Evolutionary conservation across 2,113 vertebrate species (phyloP), one percentile per base, ranked within the genome.

Genomic region (Otus sunia): DNA sequence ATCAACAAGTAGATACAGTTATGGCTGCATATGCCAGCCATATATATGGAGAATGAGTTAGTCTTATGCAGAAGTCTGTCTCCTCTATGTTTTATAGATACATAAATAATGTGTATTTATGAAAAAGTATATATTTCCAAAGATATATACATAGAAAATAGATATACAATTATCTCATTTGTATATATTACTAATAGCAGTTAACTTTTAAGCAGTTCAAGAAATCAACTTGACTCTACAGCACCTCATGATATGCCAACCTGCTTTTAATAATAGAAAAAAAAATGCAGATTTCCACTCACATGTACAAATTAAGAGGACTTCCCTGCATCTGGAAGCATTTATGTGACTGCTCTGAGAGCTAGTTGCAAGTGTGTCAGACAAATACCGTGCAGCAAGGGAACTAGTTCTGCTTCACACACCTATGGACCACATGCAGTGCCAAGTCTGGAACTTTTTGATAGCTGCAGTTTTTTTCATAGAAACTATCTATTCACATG

Each of bases 191-290:
- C 21, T 84, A 59, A 21, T 16, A 59, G 55, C 55, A 83, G 34
- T 26, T 74, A 23, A 59, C 20, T 74, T 87, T 7, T 63, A 43
- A 76, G 78, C 18, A 14, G 34, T 41, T 92, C 20, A 64, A 37
- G 75, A 95, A 80, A 58, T 58, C 29, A 64, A 0, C 56, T 72
- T n/a, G n/a, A 59, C 41, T 81, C 17, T 49, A 32, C 30, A 69
- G 29, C n/a, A 58, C 18, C 30, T 94, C 39, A 59, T 10, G 47
- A 43, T 91, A 75, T 69, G 62, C 64, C 64, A 83, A 10, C 15
- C n/a, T 80, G 66, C 71, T 95, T 95, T 95, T 94, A 89, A 79
- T 95, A 95, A 73, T 58, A 55, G 60, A 27, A 77, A 50, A 52
- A 58, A 94, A 59, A 71, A 37, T 43, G 50, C 68, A 95, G 83